Base-by-base conservation (phyloP, 2,797 vertebrate genomes). In the Nyctibius grandis region DNA sequence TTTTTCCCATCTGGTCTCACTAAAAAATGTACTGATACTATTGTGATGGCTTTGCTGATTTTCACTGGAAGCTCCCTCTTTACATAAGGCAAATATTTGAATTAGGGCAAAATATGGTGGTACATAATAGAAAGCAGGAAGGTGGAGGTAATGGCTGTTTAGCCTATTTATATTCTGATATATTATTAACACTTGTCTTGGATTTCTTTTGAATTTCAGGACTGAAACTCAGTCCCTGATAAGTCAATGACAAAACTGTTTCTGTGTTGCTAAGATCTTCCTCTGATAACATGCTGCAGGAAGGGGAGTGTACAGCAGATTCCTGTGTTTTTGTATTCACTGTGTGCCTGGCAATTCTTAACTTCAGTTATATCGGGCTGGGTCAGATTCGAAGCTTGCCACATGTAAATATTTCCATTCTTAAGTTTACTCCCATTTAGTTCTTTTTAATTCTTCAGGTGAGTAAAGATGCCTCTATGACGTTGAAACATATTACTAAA, bases 181-280 rank as follows among this genome's bases (percentile, higher is more conserved):
- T 81, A 94, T 89, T 93, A 86, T 86, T 94, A 90, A 78, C 83
- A 91, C 65, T 89, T 92, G 42, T 84, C 76, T 86, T 67, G 56
- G 59, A 44, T 93, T 93, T 89, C 70, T 76, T 79, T 93, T 86
- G 94, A 93, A 92, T 88, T 86, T 75, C 44, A 81, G 65, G 36
- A 74, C 40, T 63, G 56, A 86, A 84, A 89, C 86, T 91, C 38
- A 53, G 54, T 69, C 44, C 38, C 53, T 51, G 53, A 61, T 76
- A 95, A 94, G 59, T 63, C 77, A 89, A 28, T 84, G 90, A 86
- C 63, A 93, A 92, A 95, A 77, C 40, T 68, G 68, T 79, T 89
- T 67, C 76, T 3, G 2, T 65, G 60, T 88, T 2, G 4, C 51
- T 76, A 73, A 75, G 77, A 92, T 93, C 67, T 81, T 81, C n/a